Conservation (phyloP, 2,797 vertebrate species). For the Nannoperca obscura region DNA sequence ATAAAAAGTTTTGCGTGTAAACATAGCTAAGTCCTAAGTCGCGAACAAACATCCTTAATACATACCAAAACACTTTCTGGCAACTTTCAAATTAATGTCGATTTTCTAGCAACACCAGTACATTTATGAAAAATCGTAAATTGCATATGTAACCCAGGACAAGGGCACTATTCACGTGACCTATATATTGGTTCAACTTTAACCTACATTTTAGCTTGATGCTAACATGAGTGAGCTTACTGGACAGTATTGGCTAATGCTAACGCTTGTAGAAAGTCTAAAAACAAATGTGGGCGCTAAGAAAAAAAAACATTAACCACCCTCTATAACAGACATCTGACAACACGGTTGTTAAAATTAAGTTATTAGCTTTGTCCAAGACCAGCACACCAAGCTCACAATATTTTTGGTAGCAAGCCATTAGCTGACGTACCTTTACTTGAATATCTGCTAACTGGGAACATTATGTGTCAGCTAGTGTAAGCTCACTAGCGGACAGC, state of each 20-base stretch:
- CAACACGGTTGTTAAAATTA: not conserved
- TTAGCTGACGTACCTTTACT: slow-evolving; percentile 78
- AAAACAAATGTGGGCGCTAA: no score
- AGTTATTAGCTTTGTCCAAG: not conserved
- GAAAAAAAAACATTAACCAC: accelerated
- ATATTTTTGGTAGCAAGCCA: slow-evolving; percentile 21
- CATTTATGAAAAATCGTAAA: accelerated
- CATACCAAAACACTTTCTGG: accelerated
- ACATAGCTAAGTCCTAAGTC: not conserved
- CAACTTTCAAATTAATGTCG: not conserved
- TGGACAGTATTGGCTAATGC: not conserved
- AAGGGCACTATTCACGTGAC: slow-evolving; percentile 52
- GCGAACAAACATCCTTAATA: not conserved
- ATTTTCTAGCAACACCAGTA: not conserved
- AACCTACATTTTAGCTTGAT: slow-evolving; percentile 74
- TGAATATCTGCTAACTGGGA: slow-evolving; percentile 83
- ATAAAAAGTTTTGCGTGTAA: not conserved
- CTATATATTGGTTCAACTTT: slow-evolving; percentile 77
- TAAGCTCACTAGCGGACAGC: slow-evolving; percentile 17
- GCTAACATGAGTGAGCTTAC: slow-evolving; percentile 45
- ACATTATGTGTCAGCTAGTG: slow-evolving; percentile 73
- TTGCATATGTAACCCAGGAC: not conserved
- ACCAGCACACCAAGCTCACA: not conserved
- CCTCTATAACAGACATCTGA: accelerated
- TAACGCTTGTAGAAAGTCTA: not conserved